Evolutionary conservation across 2,888 invertebrate species (phyloP), one percentile per base, ranked within the genome.

Genomic region (Anthophora plumipes): DNA sequence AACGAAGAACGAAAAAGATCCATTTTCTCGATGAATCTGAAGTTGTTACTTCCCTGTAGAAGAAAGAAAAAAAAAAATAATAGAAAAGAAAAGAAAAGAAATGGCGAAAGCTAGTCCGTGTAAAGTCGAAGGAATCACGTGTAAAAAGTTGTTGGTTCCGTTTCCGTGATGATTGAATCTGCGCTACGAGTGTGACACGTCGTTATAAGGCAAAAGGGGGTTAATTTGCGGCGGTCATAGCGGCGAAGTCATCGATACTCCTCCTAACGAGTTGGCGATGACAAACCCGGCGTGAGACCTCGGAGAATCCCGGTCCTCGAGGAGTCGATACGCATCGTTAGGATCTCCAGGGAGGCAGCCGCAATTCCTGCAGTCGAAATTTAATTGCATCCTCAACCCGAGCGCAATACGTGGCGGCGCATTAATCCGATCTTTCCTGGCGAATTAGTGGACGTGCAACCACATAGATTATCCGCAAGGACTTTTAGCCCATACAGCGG

Each of bases 331-430:
- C 79, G 57, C 61, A 48, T 80, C 79, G 55, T 79, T 63, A 72
- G 57, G 72, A 67, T 52, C 41, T 43, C 39, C 14, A 14, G 55
- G 54, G 31, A 37, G 25, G 31, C 46, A 5, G 48, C 31, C 14
- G 61, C 39, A 37, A 64, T 77, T 71, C 55, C 72, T 14, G 60
- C 48, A 25, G 66, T 57, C 55, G 61, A 77, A 67, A 82, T 54
- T 82, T 82, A 82, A 82, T 82, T 82, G 72, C 82, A 63, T 73
- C 77, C 60, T 82, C 68, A 14, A 61, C 54, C 61, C 17, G 20
- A 46, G 54, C 59, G 63, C 17, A 20, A 52, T 75, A 74, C 81
- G 81, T 70, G 82, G 63, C 12, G 37, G n/a, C 57, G 82, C 82
- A 76, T 82, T 81, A 81, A 82, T 82, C 50, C 60, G 50, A 61